Base-by-base conservation (phyloP, 1,140 invertebrate species). In the Dreissena rostriformis region DNA sequence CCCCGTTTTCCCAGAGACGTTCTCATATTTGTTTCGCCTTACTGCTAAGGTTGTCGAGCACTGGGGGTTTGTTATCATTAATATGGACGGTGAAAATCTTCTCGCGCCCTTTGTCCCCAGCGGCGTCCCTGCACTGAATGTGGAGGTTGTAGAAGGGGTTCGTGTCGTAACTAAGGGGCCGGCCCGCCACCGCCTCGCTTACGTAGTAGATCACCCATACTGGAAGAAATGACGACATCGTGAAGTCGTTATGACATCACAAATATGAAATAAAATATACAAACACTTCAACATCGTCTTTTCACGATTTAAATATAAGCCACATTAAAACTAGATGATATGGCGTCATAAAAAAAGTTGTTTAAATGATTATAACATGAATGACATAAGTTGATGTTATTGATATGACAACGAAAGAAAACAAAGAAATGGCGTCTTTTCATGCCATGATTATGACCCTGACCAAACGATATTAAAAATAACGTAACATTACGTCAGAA, bases 131-230 rank as follows among this genome's bases (percentile, higher is more conserved):
- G 68, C 80, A 82, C 66, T 28, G 29, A 11, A 82, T 22, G 7
- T 19, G 10, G n/a, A 82, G 19, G 22, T 66, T 24, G 24, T 82
- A 75, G 15, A 7, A 66, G 0, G 71, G 22, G 5, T 24, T 68
- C 14, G 22, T 39, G 28, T 57, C 70, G 22, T 65, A 72, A n/a
- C 28, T 73, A 15, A 82, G 61, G 1, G 61, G 39, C 49, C 65
- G 49, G 19, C 57, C 71, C 12, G 79, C 79, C 55, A 74, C 70
- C 17, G 14, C 79, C 57, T 75, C 26, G 24, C 80, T 51, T 5
- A 75, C 72, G 49, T 82, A 82, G 53, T 57, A 75, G 63, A 75
- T n/a, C 17, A 55, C 39, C 80, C 71, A 82, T 39, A n/a, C 80
- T 82, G 71, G 39, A 26, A 81, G 10, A 67, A 39, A 51, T 19